These are phyloP conservation scores for Thomomys bottae DNA, from an alignment of 2,113 vertebrate species.

Conservation along the genomic window DNA sequence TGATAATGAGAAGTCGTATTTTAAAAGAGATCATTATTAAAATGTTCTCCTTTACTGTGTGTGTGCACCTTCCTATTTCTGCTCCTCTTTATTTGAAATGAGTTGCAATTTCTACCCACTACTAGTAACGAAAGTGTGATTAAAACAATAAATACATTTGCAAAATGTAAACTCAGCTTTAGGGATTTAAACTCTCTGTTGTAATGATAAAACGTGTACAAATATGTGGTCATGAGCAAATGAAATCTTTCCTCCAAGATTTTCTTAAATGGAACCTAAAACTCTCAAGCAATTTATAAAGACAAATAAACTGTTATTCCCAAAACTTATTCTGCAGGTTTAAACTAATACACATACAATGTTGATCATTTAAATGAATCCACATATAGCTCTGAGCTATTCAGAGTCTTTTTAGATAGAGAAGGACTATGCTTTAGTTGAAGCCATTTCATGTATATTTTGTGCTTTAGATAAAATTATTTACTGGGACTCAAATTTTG, in stretches of 20 bases:
- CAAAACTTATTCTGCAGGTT: constrained; percentile 41
- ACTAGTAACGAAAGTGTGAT: constrained; percentile 67
- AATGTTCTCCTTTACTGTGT: constrained; percentile 58
- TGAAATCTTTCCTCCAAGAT: constrained; percentile 56
- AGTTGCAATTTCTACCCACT: constrained; percentile 37
- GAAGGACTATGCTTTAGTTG: background rate
- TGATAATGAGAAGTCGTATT: constrained; percentile 72
- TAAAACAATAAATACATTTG: constrained; percentile 79
- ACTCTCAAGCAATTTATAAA: background rate
- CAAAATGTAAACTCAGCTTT: constrained; percentile 68
- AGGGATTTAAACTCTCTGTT: constrained; percentile 71
- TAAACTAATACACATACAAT: constrained; percentile 63
- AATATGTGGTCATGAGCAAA: constrained; percentile 69
- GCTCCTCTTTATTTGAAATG: constrained; percentile 60
- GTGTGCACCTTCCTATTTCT: constrained; percentile 62
- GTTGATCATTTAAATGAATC: constrained; percentile 20
- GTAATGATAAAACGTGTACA: constrained; percentile 70
- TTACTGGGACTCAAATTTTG: background rate
- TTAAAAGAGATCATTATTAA: constrained; percentile 69
- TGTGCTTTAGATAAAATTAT: too few species aligned
- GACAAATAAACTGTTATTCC: constrained; percentile 13
- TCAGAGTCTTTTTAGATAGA: background rate
- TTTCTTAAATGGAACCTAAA: constrained; percentile 12
- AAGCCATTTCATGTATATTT: background rate
- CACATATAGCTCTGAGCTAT: background rate